phyloP scores from a whole-genome alignment of 2,888 invertebrate species.

The Argyresthia albistria region DNA sequence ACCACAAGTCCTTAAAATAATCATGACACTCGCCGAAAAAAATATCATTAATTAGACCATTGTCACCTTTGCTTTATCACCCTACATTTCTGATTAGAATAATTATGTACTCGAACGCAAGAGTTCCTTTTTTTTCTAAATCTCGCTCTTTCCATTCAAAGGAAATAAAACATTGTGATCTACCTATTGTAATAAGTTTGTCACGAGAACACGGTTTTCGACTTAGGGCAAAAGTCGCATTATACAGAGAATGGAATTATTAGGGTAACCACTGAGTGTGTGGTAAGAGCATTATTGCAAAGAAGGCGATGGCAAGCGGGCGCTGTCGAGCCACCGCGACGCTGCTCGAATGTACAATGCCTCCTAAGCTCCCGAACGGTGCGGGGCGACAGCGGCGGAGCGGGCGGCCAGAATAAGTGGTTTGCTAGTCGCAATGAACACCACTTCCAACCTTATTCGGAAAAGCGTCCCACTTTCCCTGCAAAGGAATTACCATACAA shows the following conservation, averaged over 20 bases:
- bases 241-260: conserved; percentile 56
- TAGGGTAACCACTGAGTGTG: conserved; percentile 41
- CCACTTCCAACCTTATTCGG: conserved; percentile 44
- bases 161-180: conserved; percentile 10
- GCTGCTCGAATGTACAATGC: conserved; percentile 58
- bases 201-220: conserved; percentile 53
- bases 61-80: not conserved
- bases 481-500: conserved; percentile 39
- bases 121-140: not conserved
- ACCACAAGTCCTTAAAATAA: conserved; percentile 14
- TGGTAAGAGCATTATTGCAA: conserved; percentile 63
- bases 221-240: conserved; percentile 48
- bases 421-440: conserved; percentile 51
- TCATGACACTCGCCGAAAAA: conserved; percentile 13
- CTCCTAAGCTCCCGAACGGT: conserved; percentile 43
- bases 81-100: not conserved
- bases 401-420: conserved; percentile 42
- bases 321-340: conserved; percentile 26
- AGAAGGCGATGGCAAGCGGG: conserved; percentile 30
- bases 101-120: not conserved
- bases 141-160: conserved; percentile 5
- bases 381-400: too few species aligned
- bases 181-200: conserved; percentile 28
- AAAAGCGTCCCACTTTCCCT: conserved; percentile 35
- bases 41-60: conserved; percentile 6